Percentiles rank a stretch among this genome's conserved stretches.
phyloP scores from a whole-genome alignment of 37 sponge, comb jelly and placozoan species.

The Dysidea cf. avara region DNA sequence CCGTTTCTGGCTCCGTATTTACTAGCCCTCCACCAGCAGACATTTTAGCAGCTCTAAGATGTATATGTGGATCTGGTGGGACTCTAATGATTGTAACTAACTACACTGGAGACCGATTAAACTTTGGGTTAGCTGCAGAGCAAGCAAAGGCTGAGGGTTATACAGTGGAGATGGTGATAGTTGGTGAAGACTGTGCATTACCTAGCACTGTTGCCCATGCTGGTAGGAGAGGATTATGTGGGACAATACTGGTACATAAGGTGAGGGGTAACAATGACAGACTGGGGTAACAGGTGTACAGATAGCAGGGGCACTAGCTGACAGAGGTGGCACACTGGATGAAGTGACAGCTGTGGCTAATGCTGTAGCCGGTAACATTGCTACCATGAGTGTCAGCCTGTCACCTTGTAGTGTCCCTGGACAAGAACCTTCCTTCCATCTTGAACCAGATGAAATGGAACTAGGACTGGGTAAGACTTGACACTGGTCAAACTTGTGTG shows the following conservation, averaged over 20 bases:
- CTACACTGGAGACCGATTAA: constrained; percentile 97
- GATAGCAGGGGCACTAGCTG: constrained; percentile 53
- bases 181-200: constrained; percentile 89
- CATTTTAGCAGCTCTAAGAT: constrained; percentile 68
- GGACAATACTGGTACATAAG: constrained; percentile 87
- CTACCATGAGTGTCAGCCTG: constrained; percentile 86
- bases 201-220: constrained; percentile 49
- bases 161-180: constrained; percentile 85
- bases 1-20: constrained; percentile 92
- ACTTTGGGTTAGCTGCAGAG: constrained; percentile 95
- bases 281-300: too few species aligned
- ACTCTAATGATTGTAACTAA: constrained; percentile 90
- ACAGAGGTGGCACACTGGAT: constrained; percentile 68
- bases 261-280: constrained; percentile 16
- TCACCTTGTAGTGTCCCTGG: constrained; percentile 91
- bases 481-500: background rate
- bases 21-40: constrained; percentile 84
- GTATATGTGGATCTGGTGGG: constrained; percentile 66
- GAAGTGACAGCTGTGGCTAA: constrained; percentile 51
- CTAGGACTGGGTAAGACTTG: constrained; percentile 66
- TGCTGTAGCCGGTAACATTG: constrained; percentile 56
- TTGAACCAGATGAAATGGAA: constrained; percentile 83
- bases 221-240: constrained; percentile 92
- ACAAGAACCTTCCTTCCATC: constrained; percentile 65
- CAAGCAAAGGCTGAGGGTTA: constrained; percentile 76